Evolutionary conservation across 2,113 vertebrate species (phyloP).

Genomic region (Ptilonorhynchus violaceus): DNA sequence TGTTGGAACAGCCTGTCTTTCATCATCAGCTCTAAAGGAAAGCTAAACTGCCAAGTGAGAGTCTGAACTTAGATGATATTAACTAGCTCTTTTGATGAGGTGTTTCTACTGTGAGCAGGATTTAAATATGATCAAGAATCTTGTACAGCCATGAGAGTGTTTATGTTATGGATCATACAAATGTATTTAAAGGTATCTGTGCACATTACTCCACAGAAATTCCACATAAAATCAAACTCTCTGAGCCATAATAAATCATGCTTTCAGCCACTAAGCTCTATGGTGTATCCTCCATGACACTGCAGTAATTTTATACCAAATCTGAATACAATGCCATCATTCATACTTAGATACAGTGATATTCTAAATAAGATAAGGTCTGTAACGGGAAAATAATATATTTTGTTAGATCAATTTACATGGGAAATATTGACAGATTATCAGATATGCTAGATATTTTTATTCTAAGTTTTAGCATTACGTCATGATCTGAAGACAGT

Average conservation of each 20-base stretch:
- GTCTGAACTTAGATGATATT: not conserved
- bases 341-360: not conserved
- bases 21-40: not conserved
- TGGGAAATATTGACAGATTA: not conserved
- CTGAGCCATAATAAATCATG: not conserved
- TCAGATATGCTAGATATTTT: not conserved
- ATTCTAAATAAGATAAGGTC: not conserved
- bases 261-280: not conserved
- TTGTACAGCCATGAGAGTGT: not conserved
- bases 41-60: not conserved
- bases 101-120: not conserved
- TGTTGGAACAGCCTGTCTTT: not conserved
- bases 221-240: not conserved
- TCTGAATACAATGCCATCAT: not conserved
- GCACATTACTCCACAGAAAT: not conserved
- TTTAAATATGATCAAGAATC: not conserved
- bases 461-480: not conserved
- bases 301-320: not conserved
- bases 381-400: not conserved
- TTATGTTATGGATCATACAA: not conserved
- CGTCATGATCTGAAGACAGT: not conserved
- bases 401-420: not conserved
- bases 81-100: not conserved
- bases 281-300: not conserved
- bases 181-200: not conserved